Evolutionary conservation across 2,113 vertebrate genomes (phyloP).

Genomic region (Microtus richardsoni): DNA sequence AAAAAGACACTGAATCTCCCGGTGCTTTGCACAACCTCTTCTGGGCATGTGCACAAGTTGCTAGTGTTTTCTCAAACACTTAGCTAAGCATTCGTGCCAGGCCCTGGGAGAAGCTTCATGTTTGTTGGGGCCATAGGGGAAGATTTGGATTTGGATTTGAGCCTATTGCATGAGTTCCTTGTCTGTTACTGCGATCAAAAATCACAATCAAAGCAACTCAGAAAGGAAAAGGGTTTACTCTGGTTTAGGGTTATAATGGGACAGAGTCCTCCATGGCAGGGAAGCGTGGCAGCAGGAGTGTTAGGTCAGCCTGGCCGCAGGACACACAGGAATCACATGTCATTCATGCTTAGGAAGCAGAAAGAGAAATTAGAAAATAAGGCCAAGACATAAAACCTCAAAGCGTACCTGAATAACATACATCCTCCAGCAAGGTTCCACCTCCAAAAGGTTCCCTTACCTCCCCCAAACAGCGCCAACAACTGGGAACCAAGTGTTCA

Average conservation of each 20-base stretch:
- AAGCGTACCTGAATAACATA: neutral
- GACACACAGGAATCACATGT: neutral
- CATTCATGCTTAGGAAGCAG: neutral
- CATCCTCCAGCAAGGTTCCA: neutral
- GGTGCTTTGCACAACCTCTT: neutral
- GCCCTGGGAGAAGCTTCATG: neutral
- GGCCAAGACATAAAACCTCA: neutral
- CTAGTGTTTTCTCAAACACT: neutral
- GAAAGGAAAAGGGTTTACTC: neutral
- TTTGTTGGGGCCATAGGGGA: neutral
- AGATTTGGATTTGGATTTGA: neutral
- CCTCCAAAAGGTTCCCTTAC: neutral
- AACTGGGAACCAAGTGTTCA: neutral
- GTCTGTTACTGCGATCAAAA: neutral
- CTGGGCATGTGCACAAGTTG: neutral
- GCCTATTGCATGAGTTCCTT: neutral
- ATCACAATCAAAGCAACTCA: neutral
- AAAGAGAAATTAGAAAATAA: neutral
- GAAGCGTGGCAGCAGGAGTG: fast-evolving
- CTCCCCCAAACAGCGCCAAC: neutral
- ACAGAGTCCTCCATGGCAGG: neutral
- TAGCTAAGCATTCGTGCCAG: neutral
- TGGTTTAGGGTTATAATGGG: too few relatives aligned
- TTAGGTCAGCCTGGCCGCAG: neutral
- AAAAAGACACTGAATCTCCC: neutral